Evolutionary conservation across 1,140 invertebrate genomes (phyloP), one percentile per base, ranked within the genome.

Genomic region (Eueides isabella): DNA sequence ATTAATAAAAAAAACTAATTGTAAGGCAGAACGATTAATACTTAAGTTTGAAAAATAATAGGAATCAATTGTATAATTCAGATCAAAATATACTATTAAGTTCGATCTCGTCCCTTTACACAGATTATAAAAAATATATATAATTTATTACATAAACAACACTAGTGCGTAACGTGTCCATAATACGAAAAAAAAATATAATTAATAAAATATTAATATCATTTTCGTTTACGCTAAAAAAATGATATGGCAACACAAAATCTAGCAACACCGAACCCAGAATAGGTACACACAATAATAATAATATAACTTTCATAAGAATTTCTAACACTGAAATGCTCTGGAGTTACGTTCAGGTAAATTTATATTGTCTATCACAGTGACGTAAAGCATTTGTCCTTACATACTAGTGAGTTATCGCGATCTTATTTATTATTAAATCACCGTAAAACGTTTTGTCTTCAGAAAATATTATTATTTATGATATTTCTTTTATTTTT

Each of bases 361-460:
- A 86, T 88, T 85, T 87, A 84, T 87, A 88, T 91, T 89, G 87
- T 90, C 86, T 91, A 92, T 92, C 91, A 92, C 91, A 92, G 91
- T 89, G 89, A 87, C 85, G 82, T 92, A 91, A 91, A 91, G 90
- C 90, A 92, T 92, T 90, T 92, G 86, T 91, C 86, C 89, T 92
- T 92, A 92, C 87, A 91, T 91, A 86, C 91, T 92, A 92, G 88
- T 92, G 91, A 92, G 61, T 63, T 63, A 87, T 89, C 88, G 85
- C 88, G 90, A 91, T 92, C 86, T 92, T 92, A 92, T 63, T 55
- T 55, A 55, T 86, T 81, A 91, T 86, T 91, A 91, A 87, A 91
- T 90, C 90, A 92, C 88, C 89, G 84, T 86, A 88, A 86, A 90
- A 92, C 83, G 84, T 87, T 87, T 87, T 84, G 81, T 91, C 77